Evolutionary conservation across 2,797 vertebrate genomes (phyloP).

Genomic region (Aldrovandia affinis): DNA sequence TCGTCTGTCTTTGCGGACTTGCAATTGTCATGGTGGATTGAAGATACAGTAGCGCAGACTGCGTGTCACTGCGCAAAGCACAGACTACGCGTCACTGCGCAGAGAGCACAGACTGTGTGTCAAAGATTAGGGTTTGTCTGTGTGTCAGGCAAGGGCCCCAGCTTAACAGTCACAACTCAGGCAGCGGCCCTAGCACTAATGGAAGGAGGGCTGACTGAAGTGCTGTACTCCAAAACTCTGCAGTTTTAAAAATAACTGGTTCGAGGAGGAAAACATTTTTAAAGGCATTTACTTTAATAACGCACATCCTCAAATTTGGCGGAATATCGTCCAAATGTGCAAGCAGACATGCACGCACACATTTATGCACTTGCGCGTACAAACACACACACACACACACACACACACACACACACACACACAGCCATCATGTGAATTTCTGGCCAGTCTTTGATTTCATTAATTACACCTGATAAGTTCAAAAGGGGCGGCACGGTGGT

Average conservation of each 20-base stretch:
- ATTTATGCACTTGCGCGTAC: no score
- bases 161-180: no score
- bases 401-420: neutral
- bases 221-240: no score
- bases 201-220: no score
- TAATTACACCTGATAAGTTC: neutral
- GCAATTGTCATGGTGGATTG: neutral
- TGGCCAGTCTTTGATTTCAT: neutral
- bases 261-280: neutral
- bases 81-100: no score
- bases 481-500: no score
- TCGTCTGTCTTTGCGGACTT: neutral
- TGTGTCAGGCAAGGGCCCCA: no score
- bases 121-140: neutral
- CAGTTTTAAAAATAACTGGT: no score
- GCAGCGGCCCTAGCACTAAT: no score
- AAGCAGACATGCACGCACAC: neutral
- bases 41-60: no score
- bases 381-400: neutral
- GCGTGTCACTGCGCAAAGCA: no score
- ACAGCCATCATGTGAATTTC: neutral
- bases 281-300: neutral
- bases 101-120: no score
- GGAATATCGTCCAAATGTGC: neutral
- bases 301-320: neutral